phyloP scores from a whole-genome alignment of 1,140 invertebrate genomes.

The Drosophila fuyamai region DNA sequence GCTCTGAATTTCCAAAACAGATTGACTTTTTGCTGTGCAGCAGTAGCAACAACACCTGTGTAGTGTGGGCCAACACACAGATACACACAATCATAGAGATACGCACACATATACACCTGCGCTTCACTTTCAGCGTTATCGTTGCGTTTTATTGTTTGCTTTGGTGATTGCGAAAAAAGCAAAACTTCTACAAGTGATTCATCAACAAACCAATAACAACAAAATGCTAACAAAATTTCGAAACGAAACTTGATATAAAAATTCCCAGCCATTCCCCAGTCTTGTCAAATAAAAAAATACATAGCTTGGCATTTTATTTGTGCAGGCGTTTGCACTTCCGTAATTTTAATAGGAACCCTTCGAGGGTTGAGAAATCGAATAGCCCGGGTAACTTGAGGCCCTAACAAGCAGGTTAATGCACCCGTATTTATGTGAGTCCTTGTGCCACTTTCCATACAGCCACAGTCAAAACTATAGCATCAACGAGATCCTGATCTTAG shows the following conservation, averaged over 20 bases:
- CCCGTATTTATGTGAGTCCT: constrained; percentile 66
- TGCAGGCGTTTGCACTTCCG: constrained; percentile 78
- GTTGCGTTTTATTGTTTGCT: constrained; percentile 76
- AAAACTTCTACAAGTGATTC: constrained; percentile 36
- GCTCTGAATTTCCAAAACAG: neutral
- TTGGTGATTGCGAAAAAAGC: constrained; percentile 74
- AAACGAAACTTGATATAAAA: constrained; percentile 65
- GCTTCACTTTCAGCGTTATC: constrained; percentile 79
- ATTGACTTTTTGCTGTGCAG: constrained; percentile 11
- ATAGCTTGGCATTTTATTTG: constrained; percentile 41
- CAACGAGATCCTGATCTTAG: neutral
- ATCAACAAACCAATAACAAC: constrained; percentile 30
- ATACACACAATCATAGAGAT: constrained; percentile 12
- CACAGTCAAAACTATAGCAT: constrained; percentile 7
- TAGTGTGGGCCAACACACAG: constrained; percentile 52
- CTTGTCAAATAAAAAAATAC: constrained; percentile 6
- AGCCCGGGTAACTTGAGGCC: constrained; percentile 63
- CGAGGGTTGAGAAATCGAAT: constrained; percentile 46
- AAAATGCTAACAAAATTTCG: constrained; percentile 37
- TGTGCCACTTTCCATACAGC: constrained; percentile 61
- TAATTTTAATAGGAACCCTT: constrained; percentile 39
- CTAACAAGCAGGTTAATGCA: constrained; percentile 70
- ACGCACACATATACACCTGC: constrained; percentile 49
- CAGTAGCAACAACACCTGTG: constrained; percentile 37
- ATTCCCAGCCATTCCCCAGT: constrained; percentile 48